Conservation (phyloP, 2,113 vertebrate genomes). For the Gallinago media region DNA sequence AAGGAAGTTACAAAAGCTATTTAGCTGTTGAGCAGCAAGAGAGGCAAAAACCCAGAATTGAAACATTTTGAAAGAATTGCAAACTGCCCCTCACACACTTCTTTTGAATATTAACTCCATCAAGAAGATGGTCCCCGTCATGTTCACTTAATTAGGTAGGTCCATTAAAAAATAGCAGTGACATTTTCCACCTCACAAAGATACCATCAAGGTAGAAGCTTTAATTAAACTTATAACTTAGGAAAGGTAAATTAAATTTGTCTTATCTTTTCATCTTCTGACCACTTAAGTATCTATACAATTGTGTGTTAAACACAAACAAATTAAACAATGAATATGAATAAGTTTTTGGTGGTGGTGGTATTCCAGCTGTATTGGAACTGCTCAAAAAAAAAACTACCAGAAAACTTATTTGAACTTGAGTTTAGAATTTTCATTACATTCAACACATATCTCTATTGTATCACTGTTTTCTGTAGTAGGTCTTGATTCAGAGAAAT, state of each 20-base stretch:
- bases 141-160: not conserved
- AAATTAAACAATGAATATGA: not conserved
- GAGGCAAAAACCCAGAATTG: not conserved
- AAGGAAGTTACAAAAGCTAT: not conserved
- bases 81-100: not conserved
- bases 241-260: not conserved
- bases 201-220: not conserved
- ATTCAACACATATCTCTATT: not conserved
- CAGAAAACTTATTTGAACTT: not conserved
- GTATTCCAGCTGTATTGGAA: not conserved
- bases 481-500: not conserved
- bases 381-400: not conserved
- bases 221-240: not conserved
- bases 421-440: not conserved
- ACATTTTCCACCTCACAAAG: not conserved
- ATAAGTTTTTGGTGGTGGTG: not conserved
- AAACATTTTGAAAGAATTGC: not conserved
- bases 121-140: not conserved
- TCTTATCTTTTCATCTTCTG: not conserved
- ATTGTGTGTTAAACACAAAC: not conserved
- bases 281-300: not conserved
- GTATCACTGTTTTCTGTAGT: not conserved
- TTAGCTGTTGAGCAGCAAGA: not conserved
- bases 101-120: not conserved
- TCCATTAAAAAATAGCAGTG: not conserved